phyloP scores from a whole-genome alignment of 2,888 invertebrate species.

The Rotaria magnacalcarata region DNA sequence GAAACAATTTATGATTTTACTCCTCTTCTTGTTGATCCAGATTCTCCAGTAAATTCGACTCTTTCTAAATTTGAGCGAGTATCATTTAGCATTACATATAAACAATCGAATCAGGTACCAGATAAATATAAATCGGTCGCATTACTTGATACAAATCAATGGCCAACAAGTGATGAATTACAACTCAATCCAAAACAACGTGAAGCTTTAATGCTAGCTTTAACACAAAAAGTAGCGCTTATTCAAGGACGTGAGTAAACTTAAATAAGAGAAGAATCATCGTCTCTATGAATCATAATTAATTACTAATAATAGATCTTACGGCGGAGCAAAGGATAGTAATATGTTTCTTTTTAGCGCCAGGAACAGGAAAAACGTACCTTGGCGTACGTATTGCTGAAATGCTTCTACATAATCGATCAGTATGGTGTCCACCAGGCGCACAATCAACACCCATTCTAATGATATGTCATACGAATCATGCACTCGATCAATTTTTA shows the following conservation, averaged over 20 bases:
- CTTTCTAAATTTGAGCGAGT: background rate
- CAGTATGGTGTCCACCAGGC: background rate
- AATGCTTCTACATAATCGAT: conserved; percentile 66
- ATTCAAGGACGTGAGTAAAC: conserved; percentile 61
- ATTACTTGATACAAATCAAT: conserved; percentile 45
- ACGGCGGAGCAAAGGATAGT: no score
- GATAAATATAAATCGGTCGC: background rate
- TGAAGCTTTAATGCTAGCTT: conserved; percentile 52
- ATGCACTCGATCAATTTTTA: conserved; percentile 58
- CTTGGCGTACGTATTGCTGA: conserved; percentile 72
- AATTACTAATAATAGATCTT: no score
- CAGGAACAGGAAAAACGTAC: conserved; percentile 80
- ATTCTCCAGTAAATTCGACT: background rate
- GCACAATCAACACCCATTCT: conserved; percentile 51
- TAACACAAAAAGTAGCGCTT: conserved; percentile 55
- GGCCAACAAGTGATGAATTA: conserved; percentile 51
- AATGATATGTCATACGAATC: conserved; percentile 58
- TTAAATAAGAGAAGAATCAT: no score
- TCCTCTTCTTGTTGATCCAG: conserved; percentile 29
- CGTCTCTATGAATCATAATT: no score
- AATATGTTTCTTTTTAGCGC: conserved; percentile 59
- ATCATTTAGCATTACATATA: background rate
- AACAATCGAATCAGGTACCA: background rate
- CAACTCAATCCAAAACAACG: conserved; percentile 53
- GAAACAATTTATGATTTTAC: conserved; percentile 36